Conservation (phyloP, 2,113 vertebrate genomes). For the Atherinomorus stipes region DNA sequence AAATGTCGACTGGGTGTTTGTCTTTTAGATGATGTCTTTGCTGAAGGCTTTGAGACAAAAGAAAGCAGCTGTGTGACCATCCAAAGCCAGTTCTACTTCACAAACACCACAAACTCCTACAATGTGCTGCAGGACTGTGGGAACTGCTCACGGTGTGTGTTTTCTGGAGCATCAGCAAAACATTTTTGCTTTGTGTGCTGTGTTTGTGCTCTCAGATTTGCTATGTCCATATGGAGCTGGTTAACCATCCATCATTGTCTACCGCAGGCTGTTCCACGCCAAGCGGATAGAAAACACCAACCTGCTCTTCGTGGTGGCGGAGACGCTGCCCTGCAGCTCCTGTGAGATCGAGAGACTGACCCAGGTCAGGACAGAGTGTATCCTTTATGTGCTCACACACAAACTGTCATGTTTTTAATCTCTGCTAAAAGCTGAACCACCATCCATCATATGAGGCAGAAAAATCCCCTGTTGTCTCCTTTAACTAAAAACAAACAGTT, state of each 20-base stretch:
- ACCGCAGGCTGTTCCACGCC: slow-evolving; percentile 90
- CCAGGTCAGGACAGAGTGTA: slow-evolving; percentile 93
- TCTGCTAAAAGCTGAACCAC: slow-evolving; percentile 5
- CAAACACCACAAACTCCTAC: slow-evolving; percentile 92
- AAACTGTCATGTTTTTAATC: neutral
- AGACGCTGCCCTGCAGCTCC: slow-evolving; percentile 94
- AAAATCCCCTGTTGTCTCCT: slow-evolving; percentile 5
- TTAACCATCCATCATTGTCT: slow-evolving; percentile 22
- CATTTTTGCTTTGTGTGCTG: neutral
- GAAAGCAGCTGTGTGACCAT: slow-evolving; percentile 96
- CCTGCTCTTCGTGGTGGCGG: slow-evolving; percentile 95
- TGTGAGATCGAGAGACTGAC: slow-evolving; percentile 92
- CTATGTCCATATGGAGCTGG: neutral
- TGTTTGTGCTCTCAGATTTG: neutral
- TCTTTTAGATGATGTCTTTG: slow-evolving; percentile 86
- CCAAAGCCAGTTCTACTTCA: slow-evolving; percentile 98
- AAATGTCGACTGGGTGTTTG: neutral
- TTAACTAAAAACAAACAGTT: slow-evolving; percentile 80
- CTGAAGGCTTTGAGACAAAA: slow-evolving; percentile 87
- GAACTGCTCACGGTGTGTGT: slow-evolving; percentile 93
- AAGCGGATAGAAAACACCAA: slow-evolving; percentile 94
- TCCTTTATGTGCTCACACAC: slow-evolving; percentile 80
- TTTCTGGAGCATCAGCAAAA: slow-evolving; percentile 38
- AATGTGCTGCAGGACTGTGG: slow-evolving; percentile 96
- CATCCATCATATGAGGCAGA: neutral